phyloP scores from a whole-genome alignment of 2,113 vertebrate genomes.

The Periophthalmus modestus region DNA sequence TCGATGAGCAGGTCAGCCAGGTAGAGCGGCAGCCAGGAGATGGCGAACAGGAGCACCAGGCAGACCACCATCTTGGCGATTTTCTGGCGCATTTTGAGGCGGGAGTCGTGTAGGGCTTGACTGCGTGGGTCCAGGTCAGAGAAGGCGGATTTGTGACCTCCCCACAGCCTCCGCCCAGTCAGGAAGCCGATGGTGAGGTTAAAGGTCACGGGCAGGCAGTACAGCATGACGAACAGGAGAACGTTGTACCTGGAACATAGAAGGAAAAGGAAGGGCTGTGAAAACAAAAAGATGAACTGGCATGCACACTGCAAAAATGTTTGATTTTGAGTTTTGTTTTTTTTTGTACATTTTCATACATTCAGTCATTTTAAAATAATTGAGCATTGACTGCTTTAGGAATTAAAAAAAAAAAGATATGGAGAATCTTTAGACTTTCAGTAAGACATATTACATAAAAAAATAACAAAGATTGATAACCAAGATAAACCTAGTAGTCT shows the following conservation, averaged over 20 bases:
- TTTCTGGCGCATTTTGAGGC: slow-evolving; percentile 86
- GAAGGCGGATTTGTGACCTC: slow-evolving; percentile 69
- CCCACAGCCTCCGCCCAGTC: slow-evolving; percentile 84
- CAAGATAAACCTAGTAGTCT: too few species aligned
- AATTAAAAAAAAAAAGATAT: too few species aligned
- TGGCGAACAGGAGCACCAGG: slow-evolving; percentile 85
- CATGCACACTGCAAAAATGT: too few species aligned
- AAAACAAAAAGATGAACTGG: background rate
- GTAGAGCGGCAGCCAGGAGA: slow-evolving; percentile 90
- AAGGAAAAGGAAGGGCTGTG: background rate
- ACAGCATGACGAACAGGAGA: slow-evolving; percentile 88
- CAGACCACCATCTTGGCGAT: slow-evolving; percentile 91
- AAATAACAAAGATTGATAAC: too few species aligned
- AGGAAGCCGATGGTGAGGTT: slow-evolving; percentile 89
- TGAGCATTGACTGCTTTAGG: too few species aligned
- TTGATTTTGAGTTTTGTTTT: too few species aligned
- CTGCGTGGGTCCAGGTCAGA: slow-evolving; percentile 79
- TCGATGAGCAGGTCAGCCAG: slow-evolving; percentile 89
- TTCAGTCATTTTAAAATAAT: too few species aligned
- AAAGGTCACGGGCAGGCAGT: slow-evolving; percentile 89
- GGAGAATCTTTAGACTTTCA: too few species aligned
- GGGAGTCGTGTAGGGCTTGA: slow-evolving; percentile 78
- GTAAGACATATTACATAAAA: too few species aligned
- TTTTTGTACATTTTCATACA: too few species aligned
- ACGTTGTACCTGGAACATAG: slow-evolving; percentile 78